Percentiles rank a stretch among this genome's conserved stretches.
These are phyloP conservation scores for Nymphalis urticae DNA, from an alignment of 2,888 invertebrate genomes.

Conservation along the genomic window DNA sequence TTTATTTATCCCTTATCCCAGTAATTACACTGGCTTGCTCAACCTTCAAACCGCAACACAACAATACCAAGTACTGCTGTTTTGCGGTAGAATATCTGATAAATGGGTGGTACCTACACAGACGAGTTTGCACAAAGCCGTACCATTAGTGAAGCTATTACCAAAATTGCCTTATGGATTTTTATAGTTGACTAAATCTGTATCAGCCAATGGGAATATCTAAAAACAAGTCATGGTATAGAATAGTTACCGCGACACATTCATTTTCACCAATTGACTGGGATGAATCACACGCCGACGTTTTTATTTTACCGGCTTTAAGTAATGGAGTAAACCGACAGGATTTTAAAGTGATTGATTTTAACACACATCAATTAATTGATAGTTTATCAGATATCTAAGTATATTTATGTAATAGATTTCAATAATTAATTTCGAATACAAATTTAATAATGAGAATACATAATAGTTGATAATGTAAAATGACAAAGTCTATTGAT, in stretches of 20 bases:
- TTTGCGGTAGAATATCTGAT: too few relatives aligned
- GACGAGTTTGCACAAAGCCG: too few relatives aligned
- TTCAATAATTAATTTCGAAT: too few relatives aligned
- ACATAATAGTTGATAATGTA: too few relatives aligned
- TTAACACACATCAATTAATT: constrained; percentile 27
- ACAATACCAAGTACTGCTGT: too few relatives aligned
- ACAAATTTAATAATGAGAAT: too few relatives aligned
- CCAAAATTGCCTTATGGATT: not conserved
- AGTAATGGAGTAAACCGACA: constrained; percentile 31
- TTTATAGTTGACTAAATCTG: not conserved
- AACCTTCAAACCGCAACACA: too few relatives aligned
- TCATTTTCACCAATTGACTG: constrained; percentile 33
- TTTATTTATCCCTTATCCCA: too few relatives aligned
- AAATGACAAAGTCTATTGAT: too few relatives aligned
- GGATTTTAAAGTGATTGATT: constrained; percentile 33
- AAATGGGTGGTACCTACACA: too few relatives aligned
- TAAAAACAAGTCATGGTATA: not conserved
- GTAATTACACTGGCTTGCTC: too few relatives aligned
- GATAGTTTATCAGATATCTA: constrained; percentile 12
- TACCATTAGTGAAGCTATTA: not conserved
- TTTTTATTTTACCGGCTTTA: constrained; percentile 34
- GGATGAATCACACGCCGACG: constrained; percentile 26
- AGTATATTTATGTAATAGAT: too few relatives aligned
- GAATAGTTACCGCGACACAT: constrained; percentile 22
- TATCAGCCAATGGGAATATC: not conserved